phyloP scores from a whole-genome alignment of 2,113 vertebrate genomes.

The Rhinichthys klamathensis region DNA sequence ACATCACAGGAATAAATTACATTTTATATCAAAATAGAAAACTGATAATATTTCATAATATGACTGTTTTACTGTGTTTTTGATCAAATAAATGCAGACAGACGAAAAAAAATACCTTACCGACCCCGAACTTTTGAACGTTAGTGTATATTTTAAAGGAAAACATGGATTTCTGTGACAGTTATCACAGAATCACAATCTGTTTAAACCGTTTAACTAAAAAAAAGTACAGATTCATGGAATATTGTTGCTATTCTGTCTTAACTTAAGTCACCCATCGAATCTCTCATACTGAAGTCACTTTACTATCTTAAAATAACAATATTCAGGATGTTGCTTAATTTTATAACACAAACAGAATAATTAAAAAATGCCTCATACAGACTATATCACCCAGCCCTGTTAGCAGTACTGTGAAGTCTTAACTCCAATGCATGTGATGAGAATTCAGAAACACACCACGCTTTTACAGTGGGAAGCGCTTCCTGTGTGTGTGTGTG shows the following conservation, averaged over 20 bases:
- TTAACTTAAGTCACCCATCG: no score
- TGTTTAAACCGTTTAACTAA: no score
- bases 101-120: neutral
- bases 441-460: conserved; percentile 41
- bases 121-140: neutral
- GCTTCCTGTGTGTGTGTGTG: conserved; percentile 20
- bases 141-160: neutral
- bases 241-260: no score
- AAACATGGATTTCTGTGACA: neutral
- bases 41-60: neutral
- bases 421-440: conserved; percentile 56
- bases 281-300: no score
- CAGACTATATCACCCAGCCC: neutral
- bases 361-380: neutral
- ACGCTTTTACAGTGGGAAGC: conserved; percentile 26
- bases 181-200: no score
- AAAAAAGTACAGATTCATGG: no score
- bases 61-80: neutral
- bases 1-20: neutral
- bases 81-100: neutral
- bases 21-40: neutral
- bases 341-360: neutral
- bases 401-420: neutral
- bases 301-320: neutral
- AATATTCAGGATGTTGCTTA: neutral